phyloP scores from a whole-genome alignment of 2,888 invertebrate species.

The Chymomyza fuscimana region DNA sequence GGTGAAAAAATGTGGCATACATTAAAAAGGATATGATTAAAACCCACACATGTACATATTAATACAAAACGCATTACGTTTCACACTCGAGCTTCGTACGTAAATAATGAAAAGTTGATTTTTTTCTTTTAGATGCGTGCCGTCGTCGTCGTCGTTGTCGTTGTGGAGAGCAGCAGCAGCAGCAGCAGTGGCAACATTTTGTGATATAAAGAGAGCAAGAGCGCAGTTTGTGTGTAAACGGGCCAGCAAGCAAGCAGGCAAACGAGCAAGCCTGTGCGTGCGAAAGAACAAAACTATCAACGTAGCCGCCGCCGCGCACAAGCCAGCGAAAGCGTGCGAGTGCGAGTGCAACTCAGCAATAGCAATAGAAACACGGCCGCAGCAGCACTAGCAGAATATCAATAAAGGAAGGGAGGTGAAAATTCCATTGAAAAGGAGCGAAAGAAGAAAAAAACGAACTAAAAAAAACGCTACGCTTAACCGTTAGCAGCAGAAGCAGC shows the following conservation, averaged over 20 bases:
- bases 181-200: not conserved
- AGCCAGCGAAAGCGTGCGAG: not conserved
- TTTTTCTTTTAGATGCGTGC: constrained; percentile 1
- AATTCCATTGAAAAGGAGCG: constrained; percentile 57
- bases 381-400: constrained; percentile 51
- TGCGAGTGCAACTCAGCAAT: constrained; percentile 1
- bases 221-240: not conserved
- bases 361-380: not conserved
- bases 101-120: constrained; percentile 7
- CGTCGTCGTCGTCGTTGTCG: not conserved
- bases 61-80: not conserved
- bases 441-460: constrained; percentile 20
- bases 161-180: constrained; percentile 1
- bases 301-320: not conserved
- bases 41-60: constrained; percentile 4
- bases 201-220: constrained; percentile 6
- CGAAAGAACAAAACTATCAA: not conserved
- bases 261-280: constrained; percentile 7
- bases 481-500: constrained; percentile 31
- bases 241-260: constrained; percentile 12
- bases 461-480: not conserved
- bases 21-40: constrained; percentile 3
- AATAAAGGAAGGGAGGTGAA: constrained; percentile 57
- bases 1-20: constrained; percentile 7
- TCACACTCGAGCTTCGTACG: not conserved